These are phyloP conservation scores for Cataglyphis albicans DNA, from an alignment of 2,888 invertebrate species.

Conservation along the genomic window DNA sequence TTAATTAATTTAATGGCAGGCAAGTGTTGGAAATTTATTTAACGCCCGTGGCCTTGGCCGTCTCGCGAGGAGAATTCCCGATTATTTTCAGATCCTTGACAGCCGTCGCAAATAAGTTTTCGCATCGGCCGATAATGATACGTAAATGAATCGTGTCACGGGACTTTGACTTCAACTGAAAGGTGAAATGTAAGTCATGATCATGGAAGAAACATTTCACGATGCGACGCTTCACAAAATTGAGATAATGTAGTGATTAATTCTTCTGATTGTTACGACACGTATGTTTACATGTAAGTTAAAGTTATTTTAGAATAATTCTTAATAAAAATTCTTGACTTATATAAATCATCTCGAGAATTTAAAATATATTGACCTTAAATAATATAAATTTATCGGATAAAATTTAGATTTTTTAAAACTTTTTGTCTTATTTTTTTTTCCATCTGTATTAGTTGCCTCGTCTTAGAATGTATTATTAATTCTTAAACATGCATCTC, in stretches of 20 bases:
- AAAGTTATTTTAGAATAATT: neutral
- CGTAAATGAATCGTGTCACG: constrained; percentile 53
- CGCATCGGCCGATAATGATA: constrained; percentile 46
- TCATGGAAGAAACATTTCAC: constrained; percentile 43
- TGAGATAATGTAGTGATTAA: neutral
- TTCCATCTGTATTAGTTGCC: neutral
- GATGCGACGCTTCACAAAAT: neutral
- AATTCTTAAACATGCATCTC: neutral
- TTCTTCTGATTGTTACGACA: neutral
- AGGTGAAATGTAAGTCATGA: constrained; percentile 61
- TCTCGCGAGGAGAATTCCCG: neutral
- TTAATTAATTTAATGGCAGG: constrained; percentile 18
- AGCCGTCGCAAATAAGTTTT: constrained; percentile 30
- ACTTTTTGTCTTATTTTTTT: neutral
- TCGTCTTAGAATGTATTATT: neutral
- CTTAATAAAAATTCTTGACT: neutral
- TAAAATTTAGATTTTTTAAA: neutral
- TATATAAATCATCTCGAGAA: neutral
- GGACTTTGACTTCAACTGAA: constrained; percentile 61
- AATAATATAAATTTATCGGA: neutral
- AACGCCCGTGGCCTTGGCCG: neutral
- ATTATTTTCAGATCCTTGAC: constrained; percentile 54
- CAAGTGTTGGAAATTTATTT: constrained; percentile 44
- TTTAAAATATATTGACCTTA: neutral
- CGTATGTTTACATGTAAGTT: neutral